These are phyloP conservation scores for Thecophora atra DNA, from an alignment of 2,888 invertebrate genomes.

Conservation along the genomic window DNA sequence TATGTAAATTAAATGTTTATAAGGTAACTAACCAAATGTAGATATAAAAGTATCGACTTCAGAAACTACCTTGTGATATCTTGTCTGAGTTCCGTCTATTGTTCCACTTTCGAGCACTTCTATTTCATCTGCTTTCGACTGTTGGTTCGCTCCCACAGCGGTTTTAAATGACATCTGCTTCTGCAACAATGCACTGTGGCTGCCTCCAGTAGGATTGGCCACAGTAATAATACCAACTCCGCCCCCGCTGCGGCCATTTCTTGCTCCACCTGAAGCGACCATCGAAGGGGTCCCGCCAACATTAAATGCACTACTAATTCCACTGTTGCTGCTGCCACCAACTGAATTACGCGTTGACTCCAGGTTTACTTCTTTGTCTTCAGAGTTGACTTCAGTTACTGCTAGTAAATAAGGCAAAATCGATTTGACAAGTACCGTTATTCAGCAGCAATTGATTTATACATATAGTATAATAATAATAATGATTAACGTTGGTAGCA, in stretches of 20 bases:
- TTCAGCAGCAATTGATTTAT: neutral
- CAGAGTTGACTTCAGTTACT: neutral
- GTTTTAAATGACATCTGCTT: conserved; percentile 64
- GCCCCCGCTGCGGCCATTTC: conserved; percentile 49
- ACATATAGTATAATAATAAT: neutral
- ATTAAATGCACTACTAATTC: conserved; percentile 54
- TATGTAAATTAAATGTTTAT: neutral
- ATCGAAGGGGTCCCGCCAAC: conserved; percentile 2
- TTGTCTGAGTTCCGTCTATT: conserved; percentile 52
- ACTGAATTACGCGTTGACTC: conserved; percentile 33
- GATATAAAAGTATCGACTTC: too few relatives aligned
- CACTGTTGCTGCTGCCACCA: conserved; percentile 27
- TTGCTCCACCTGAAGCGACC: conserved; percentile 35
- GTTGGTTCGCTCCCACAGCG: conserved; percentile 57
- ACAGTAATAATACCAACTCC: conserved; percentile 64
- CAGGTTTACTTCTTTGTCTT: conserved; percentile 9
- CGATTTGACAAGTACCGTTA: neutral
- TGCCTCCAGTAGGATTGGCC: conserved; percentile 59
- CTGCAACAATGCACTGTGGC: conserved; percentile 58
- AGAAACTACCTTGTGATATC: conserved; percentile 57
- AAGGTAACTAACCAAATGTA: neutral
- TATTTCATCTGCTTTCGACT: conserved; percentile 62
- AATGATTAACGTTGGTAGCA: too few relatives aligned
- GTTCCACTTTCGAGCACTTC: conserved; percentile 62
- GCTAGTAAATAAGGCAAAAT: neutral